Evolutionary conservation across 2,113 vertebrate genomes (phyloP).

Genomic region (Hemiprocne comata): DNA sequence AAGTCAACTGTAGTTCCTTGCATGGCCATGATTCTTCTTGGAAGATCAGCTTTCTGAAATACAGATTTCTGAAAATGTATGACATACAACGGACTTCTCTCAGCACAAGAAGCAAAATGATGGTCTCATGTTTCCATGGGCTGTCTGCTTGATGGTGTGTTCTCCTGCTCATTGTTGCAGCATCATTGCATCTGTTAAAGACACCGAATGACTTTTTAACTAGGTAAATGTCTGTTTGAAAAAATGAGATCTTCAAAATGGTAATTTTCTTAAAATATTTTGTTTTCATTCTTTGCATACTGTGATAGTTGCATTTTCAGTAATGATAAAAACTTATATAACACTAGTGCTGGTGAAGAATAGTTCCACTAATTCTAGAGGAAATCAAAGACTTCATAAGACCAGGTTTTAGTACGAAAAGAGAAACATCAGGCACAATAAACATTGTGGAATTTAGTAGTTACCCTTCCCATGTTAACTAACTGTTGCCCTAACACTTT

Average conservation of each 20-base stretch:
- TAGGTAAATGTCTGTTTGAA: background rate
- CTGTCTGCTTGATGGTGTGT: background rate
- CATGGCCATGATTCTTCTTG: background rate
- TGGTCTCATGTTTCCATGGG: background rate
- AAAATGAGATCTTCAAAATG: background rate
- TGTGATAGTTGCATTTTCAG: background rate
- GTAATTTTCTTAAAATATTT: background rate
- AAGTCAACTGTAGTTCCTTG: background rate
- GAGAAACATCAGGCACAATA: background rate
- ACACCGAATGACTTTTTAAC: background rate
- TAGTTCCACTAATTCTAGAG: background rate
- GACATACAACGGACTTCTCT: fast-evolving
- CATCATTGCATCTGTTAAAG: background rate
- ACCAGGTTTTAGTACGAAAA: background rate
- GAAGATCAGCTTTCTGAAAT: background rate
- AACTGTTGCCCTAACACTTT: background rate
- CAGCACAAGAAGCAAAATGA: background rate
- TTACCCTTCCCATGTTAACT: background rate
- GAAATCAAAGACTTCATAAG: background rate
- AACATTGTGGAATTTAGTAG: background rate
- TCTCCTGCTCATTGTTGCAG: background rate
- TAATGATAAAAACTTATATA: background rate
- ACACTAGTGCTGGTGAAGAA: background rate
- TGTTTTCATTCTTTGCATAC: background rate
- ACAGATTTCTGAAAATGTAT: background rate